These are phyloP conservation scores for Bufo gargarizans DNA, from an alignment of 2,113 vertebrate species.

Conservation along the genomic window DNA sequence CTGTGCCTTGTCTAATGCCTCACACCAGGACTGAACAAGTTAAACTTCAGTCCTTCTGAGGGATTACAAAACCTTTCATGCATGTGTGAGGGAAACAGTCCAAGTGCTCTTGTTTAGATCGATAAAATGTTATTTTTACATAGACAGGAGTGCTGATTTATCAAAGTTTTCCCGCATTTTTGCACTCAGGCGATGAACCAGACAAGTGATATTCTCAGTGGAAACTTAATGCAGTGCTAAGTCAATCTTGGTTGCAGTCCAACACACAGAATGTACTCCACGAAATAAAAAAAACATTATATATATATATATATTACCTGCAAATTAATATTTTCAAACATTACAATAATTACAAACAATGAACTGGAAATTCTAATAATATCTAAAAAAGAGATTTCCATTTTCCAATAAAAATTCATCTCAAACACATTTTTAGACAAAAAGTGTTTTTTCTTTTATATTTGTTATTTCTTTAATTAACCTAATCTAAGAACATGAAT, in stretches of 20 bases:
- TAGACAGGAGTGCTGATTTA: conserved; percentile 45
- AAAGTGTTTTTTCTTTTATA: not conserved
- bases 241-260: not conserved
- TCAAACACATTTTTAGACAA: not conserved
- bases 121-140: conserved; percentile 54
- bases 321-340: too few species aligned
- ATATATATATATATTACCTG: too few species aligned
- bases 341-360: not conserved
- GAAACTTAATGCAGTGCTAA: conserved; percentile 10
- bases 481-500: too few species aligned
- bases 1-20: not conserved
- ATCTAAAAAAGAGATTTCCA: not conserved
- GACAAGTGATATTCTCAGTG: conserved; percentile 22
- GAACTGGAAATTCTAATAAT: not conserved
- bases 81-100: conserved; percentile 18
- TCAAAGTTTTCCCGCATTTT: conserved; percentile 46
- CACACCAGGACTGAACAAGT: conserved; percentile 32
- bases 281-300: not conserved
- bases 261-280: not conserved
- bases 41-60: conserved; percentile 43
- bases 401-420: not conserved
- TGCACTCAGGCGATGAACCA: conserved; percentile 46
- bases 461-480: not conserved
- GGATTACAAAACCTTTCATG: conserved; percentile 44
- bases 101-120: conserved; percentile 32